phyloP scores from a whole-genome alignment of 2,113 vertebrate genomes.

The Prolemur simus region DNA sequence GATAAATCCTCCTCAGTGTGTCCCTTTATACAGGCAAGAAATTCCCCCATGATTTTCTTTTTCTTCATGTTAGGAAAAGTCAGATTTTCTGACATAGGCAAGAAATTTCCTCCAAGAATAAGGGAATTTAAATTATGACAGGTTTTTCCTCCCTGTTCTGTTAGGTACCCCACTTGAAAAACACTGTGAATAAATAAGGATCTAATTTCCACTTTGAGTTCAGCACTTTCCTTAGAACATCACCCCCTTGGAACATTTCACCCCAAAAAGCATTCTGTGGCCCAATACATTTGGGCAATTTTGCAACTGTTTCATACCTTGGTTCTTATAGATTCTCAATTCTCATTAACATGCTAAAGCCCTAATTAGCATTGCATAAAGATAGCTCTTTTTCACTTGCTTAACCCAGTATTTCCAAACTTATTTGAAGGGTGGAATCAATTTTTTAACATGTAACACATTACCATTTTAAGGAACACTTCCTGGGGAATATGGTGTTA shows the following conservation, averaged over 20 bases:
- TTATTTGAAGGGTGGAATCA: constrained; percentile 18
- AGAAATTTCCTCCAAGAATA: constrained; percentile 49
- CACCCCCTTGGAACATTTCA: not conserved
- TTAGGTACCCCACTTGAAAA: not conserved
- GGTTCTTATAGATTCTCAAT: not conserved
- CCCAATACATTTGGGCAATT: not conserved
- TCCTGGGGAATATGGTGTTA: constrained; percentile 24
- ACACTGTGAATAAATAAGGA: not conserved
- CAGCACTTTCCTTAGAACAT: not conserved
- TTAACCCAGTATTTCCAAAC: constrained; percentile 32
- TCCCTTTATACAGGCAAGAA: constrained; percentile 17
- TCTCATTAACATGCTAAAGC: not conserved
- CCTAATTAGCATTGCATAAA: constrained; percentile 30
- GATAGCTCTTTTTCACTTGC: not conserved
- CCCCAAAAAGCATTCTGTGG: not conserved
- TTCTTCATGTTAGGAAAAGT: constrained; percentile 34
- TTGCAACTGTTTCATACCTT: not conserved
- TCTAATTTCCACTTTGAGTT: not conserved
- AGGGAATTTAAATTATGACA: constrained; percentile 32
- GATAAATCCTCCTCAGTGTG: not conserved
- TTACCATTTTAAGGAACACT: constrained; percentile 14
- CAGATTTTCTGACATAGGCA: constrained; percentile 41
- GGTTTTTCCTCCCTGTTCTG: not conserved
- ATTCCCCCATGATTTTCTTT: not conserved
- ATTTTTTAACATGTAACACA: not conserved